Evolutionary conservation across 2,113 vertebrate genomes (phyloP), one percentile per base, ranked within the genome.

Genomic region (Gymnocephalus cernua): DNA sequence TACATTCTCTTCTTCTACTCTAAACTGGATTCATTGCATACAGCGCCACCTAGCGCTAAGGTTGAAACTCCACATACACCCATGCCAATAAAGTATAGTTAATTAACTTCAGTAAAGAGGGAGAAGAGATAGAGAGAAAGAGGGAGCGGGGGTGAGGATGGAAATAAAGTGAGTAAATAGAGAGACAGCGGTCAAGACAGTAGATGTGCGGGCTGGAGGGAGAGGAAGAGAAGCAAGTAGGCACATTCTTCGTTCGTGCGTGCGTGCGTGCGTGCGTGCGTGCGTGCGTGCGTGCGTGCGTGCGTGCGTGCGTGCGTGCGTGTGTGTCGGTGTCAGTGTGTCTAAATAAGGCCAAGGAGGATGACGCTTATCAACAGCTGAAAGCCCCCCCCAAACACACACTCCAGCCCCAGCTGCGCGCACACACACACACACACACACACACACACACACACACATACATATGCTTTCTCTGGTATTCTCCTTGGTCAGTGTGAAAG

Each of bases 341-440:
- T 92, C 96, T 97, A 97, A 96, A 97, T 96, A 97, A 96, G 96
- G 95, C 91, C 94, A 89, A 93, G 91, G 89, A 85, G 87, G 64
- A 94, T 94, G 84, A 86, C 89, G 87, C 95, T 96, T 96, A 96
- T 96, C 95, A 94, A 91, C 25, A 0, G 86, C 92, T 93, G 93
- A 95, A 94, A 35, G 0, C 27, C 3, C 45, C 64, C 44, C 16
- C 8, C 8, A 21, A 53, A n/a, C 45, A 9, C 35, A 38, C 45
- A 51, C 48, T 21, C 4, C 48, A 1, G 7, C 19, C 18, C n/a
- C 27, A 19, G 16, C 19, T 8, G 23, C 9, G 54, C 74, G 32
- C 65, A 93, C 77, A 56, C 51, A 51, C 35, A 35, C 32, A 35
- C 32, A 35, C 62, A 29, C 27, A 29, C 27, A 61, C 51, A 44